Conservation (phyloP, 2,113 vertebrate genomes). For the Pteronura brasiliensis region DNA sequence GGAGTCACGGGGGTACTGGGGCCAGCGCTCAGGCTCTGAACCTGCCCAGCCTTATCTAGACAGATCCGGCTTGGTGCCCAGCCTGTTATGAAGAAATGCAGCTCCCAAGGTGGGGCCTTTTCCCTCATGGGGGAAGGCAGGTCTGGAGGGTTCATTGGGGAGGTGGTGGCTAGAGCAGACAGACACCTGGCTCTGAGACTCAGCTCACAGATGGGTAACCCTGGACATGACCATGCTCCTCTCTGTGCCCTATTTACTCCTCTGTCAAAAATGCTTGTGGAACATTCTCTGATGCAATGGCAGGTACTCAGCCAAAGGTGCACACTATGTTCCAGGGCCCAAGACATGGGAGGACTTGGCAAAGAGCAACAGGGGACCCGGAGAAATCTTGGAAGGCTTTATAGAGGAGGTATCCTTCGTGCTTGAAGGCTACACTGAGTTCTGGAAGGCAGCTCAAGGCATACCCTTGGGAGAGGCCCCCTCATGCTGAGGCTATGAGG, state of each 20-base stretch:
- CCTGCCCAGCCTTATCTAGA: background rate
- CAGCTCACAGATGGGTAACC: background rate
- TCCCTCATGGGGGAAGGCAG: background rate
- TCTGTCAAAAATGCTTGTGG: background rate
- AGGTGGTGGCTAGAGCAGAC: background rate
- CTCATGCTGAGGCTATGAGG: background rate
- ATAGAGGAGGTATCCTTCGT: background rate
- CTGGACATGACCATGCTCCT: background rate
- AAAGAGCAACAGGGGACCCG: background rate
- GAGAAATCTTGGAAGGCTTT: background rate
- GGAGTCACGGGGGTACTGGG: accelerated
- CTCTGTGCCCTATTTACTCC: background rate
- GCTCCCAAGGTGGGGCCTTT: background rate
- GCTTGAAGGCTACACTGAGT: background rate
- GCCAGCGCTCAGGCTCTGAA: background rate
- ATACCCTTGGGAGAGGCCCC: accelerated
- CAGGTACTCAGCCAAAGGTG: background rate
- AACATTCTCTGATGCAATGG: background rate
- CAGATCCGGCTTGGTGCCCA: background rate
- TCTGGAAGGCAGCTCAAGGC: background rate
- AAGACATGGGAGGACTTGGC: background rate
- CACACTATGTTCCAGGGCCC: background rate
- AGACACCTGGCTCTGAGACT: background rate
- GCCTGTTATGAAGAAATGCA: too few relatives aligned
- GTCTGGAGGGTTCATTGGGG: background rate